phyloP scores from a whole-genome alignment of 30 jellyfish, hydroid and myxozoan species.

The Catostylus mosaicus region DNA sequence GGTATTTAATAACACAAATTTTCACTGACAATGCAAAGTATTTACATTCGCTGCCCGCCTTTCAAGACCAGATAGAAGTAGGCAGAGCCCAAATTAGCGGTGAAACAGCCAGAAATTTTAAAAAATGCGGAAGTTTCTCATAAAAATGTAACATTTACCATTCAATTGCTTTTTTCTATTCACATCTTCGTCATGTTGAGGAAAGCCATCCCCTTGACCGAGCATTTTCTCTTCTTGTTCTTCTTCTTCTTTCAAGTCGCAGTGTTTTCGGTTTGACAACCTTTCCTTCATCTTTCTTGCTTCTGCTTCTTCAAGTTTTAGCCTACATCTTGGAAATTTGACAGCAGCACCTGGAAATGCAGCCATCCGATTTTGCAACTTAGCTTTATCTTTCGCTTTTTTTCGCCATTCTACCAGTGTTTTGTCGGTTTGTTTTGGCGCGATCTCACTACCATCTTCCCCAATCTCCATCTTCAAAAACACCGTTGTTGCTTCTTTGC shows the following conservation, averaged over 20 bases:
- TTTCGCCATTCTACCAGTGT: constrained; percentile 44
- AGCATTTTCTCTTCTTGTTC: background rate
- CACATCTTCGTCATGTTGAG: background rate
- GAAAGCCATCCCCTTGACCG: background rate
- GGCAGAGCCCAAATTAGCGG: too few relatives aligned
- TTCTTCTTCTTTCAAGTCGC: constrained; percentile 15
- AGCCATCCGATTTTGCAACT: constrained; percentile 60
- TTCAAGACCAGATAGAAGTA: too few relatives aligned
- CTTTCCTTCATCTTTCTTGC: constrained; percentile 69
- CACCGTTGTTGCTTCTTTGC: constrained; percentile 55
- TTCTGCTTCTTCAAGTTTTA: constrained; percentile 53
- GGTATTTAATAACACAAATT: too few relatives aligned
- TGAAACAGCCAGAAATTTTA: too few relatives aligned
- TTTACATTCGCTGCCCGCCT: too few relatives aligned
- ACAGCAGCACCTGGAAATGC: constrained; percentile 76
- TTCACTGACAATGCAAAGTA: too few relatives aligned
- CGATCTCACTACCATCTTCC: constrained; percentile 7
- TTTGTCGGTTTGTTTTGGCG: constrained; percentile 47
- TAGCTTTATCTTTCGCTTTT: constrained; percentile 1
- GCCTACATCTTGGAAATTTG: constrained; percentile 68
- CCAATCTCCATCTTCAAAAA: constrained; percentile 41
- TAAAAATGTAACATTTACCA: background rate
- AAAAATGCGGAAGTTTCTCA: constrained; percentile 1
- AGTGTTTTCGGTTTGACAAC: constrained; percentile 28
- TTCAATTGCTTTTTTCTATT: constrained; percentile 8